These are phyloP conservation scores for Dichetophora obliterata DNA, from an alignment of 2,888 invertebrate species.

Conservation along the genomic window DNA sequence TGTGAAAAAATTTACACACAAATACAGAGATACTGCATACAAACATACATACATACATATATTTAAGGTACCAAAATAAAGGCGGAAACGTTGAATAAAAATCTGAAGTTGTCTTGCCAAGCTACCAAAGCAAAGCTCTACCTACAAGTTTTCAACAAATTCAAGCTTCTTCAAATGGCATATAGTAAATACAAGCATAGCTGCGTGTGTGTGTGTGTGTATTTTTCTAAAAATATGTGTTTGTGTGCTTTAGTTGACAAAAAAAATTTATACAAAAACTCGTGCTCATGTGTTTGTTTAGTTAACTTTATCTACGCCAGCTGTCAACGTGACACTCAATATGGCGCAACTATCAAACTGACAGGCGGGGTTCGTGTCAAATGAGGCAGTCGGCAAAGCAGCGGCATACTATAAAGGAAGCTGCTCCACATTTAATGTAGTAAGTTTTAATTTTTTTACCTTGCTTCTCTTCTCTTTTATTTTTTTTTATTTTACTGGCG, in stretches of 20 bases:
- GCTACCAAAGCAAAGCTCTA: background rate
- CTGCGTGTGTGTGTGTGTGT: background rate
- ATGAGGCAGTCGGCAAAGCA: background rate
- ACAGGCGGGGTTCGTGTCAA: conserved; percentile 6
- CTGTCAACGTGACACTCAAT: conserved; percentile 38
- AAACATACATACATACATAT: no score
- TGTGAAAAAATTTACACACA: conserved; percentile 27
- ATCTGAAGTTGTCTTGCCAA: background rate
- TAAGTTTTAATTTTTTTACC: background rate
- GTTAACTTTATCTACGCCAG: conserved; percentile 25
- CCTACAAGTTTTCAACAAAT: background rate
- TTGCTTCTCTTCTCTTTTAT: background rate
- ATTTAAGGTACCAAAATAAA: no score
- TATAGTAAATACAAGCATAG: background rate
- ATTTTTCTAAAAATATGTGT: background rate
- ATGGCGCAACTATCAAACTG: conserved; percentile 31
- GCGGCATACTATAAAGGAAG: background rate
- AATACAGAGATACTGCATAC: no score
- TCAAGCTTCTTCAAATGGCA: background rate
- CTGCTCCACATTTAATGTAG: background rate
- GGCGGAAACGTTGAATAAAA: no score
- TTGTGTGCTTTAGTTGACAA: background rate
- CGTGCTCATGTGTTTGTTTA: background rate
- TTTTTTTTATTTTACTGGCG: background rate
- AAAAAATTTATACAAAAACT: background rate